Evolutionary conservation across 2,888 invertebrate species (phyloP), one percentile per base, ranked within the genome.

Genomic region (Drosophila paranaensis): DNA sequence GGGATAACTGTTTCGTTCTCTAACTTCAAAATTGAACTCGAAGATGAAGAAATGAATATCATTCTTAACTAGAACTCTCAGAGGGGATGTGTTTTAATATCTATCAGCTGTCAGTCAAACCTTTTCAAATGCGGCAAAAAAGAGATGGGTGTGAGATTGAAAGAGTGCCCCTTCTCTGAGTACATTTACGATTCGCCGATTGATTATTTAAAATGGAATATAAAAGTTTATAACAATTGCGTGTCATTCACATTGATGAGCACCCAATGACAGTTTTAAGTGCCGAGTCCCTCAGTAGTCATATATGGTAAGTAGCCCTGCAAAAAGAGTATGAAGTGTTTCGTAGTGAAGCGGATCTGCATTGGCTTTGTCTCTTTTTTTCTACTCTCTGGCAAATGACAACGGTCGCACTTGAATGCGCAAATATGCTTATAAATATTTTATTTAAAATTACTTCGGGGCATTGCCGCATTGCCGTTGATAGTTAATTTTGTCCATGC

Each of bases 341-440:
- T 76, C 50, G 48, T 50, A 53, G 45, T 68, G 20, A 56, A 58
- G n/a, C 42, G 45, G 37, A 58, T 54, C 35, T 79, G 60, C 63
- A 50, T 60, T 46, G 50, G n/a, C n/a, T n/a, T n/a, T n/a, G n/a
- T n/a, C n/a, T n/a, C n/a, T n/a, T 10, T 33, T 39, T 40, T 27
- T 35, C 63, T 39, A 54, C 35, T 43, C 35, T 1, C 35, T n/a
- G 48, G 63, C 66, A 65, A 78, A 86, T 90, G 85, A 83, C 84
- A 83, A 61, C 88, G 57, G 71, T 78, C 78, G 71, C 89, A 80
- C 84, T 80, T 83, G 68, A 72, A 69, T 87, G 88, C 86, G 67
- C 82, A 90, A 90, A 84, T 87, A 82, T 79, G 71, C 81, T 89
- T 81, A 87, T 91, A 90, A 90, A 89, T 90, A 81, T 88, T 90